These are phyloP conservation scores for Fukomys damarensis DNA, from an alignment of 2,113 vertebrate genomes.

Conservation along the genomic window DNA sequence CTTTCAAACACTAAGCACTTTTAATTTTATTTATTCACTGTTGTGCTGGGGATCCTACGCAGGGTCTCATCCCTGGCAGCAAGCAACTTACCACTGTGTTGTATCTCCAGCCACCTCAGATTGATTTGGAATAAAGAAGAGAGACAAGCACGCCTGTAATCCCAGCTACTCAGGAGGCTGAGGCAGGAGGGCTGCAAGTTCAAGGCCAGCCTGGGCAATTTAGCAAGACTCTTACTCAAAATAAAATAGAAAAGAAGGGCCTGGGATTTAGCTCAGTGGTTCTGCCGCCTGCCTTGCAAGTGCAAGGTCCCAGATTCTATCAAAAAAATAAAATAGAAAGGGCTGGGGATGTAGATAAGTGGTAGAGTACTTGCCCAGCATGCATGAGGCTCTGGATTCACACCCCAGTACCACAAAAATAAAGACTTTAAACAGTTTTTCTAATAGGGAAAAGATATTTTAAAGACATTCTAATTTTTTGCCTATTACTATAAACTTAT, in stretches of 20 bases:
- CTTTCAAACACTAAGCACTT: neutral
- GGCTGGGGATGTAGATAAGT: neutral
- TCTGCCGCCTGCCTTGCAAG: too few species aligned
- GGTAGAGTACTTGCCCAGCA: neutral
- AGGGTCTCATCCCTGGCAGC: neutral
- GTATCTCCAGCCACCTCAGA: neutral
- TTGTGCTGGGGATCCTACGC: neutral
- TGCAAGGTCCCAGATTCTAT: too few species aligned
- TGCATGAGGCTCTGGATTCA: neutral
- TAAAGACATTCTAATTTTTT: conserved; percentile 44
- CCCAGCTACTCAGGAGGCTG: neutral
- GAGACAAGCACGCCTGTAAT: neutral
- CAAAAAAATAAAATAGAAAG: neutral
- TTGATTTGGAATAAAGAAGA: neutral
- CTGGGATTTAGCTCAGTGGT: neutral
- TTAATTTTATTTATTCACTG: neutral
- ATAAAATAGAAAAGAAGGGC: neutral
- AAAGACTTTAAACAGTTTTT: neutral
- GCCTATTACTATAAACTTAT: neutral
- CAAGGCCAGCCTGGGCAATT: neutral
- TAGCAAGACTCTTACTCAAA: neutral
- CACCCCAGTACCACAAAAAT: neutral
- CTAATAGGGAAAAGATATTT: neutral
- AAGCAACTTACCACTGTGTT: neutral
- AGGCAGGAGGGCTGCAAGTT: neutral